phyloP scores from a whole-genome alignment of 2,113 vertebrate genomes.

The Centropus bengalensis region DNA sequence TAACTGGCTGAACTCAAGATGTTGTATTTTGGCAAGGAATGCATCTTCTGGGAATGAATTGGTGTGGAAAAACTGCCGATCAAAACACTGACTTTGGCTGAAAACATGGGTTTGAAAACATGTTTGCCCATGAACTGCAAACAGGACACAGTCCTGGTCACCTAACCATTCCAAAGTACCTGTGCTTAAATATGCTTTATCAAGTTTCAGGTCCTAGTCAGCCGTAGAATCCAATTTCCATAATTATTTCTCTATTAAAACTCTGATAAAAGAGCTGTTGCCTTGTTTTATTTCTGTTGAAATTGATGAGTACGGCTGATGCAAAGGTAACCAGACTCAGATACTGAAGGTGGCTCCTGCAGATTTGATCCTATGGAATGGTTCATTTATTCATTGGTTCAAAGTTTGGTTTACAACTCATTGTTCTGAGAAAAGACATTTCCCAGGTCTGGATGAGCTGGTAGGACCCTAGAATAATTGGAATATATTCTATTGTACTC shows the following conservation, averaged over 20 bases:
- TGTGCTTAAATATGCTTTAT: neutral
- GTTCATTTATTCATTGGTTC: neutral
- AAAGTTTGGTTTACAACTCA: neutral
- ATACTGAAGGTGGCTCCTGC: neutral
- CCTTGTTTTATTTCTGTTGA: conserved; percentile 15
- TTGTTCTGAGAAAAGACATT: neutral
- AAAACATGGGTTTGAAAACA: neutral
- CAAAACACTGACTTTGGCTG: neutral
- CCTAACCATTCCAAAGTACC: neutral
- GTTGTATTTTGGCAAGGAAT: neutral
- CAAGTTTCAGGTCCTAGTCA: neutral
- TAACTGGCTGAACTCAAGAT: conserved; percentile 8
- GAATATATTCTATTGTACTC: neutral
- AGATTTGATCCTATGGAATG: neutral
- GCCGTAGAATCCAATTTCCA: neutral
- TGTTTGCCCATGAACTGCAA: neutral
- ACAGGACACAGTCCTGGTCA: neutral
- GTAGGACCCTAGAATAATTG: neutral
- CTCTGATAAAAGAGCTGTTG: neutral
- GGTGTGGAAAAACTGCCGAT: neutral
- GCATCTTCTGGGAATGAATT: neutral
- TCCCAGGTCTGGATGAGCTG: neutral
- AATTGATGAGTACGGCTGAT: neutral
- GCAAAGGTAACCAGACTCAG: neutral
- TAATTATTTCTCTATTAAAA: conserved; percentile 11